These are phyloP conservation scores for Frieseomelitta varia DNA, from an alignment of 1,140 invertebrate genomes.

Conservation along the genomic window DNA sequence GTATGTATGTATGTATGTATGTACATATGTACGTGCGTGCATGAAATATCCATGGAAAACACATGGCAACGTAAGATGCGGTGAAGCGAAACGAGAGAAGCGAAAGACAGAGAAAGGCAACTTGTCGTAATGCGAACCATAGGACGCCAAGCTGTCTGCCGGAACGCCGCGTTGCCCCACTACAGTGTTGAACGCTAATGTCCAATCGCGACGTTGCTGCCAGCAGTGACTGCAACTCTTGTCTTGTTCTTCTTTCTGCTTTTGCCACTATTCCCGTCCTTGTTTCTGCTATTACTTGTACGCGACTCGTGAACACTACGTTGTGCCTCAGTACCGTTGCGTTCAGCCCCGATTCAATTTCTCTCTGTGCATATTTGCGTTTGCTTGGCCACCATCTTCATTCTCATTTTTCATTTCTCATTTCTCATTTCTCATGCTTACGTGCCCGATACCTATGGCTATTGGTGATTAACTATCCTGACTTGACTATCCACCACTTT, in stretches of 20 bases:
- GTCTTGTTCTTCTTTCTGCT: conserved; percentile 24
- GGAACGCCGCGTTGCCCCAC: conserved; percentile 75
- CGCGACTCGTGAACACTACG: no score
- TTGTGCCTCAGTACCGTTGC: background rate
- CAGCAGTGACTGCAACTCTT: conserved; percentile 17
- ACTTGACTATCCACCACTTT: background rate
- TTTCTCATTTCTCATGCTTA: background rate
- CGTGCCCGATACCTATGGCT: background rate
- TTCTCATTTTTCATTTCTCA: background rate
- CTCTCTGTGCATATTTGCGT: background rate
- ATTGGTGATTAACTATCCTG: no score
- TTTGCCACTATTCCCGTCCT: background rate
- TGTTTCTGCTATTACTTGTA: background rate
- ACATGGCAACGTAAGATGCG: conserved; percentile 7
- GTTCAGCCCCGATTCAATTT: background rate
- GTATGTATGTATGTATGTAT: no score
- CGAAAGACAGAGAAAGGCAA: conserved; percentile 77
- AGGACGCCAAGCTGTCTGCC: conserved; percentile 83
- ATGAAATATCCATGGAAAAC: background rate
- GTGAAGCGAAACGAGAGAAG: conserved; percentile 53
- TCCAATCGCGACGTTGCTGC: conserved; percentile 45
- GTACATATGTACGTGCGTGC: no score
- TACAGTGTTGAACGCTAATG: conserved; percentile 53
- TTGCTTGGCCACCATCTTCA: background rate
- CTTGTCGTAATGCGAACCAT: conserved; percentile 79